Conservation (phyloP, 2,113 vertebrate species). For the Numida meleagris region DNA sequence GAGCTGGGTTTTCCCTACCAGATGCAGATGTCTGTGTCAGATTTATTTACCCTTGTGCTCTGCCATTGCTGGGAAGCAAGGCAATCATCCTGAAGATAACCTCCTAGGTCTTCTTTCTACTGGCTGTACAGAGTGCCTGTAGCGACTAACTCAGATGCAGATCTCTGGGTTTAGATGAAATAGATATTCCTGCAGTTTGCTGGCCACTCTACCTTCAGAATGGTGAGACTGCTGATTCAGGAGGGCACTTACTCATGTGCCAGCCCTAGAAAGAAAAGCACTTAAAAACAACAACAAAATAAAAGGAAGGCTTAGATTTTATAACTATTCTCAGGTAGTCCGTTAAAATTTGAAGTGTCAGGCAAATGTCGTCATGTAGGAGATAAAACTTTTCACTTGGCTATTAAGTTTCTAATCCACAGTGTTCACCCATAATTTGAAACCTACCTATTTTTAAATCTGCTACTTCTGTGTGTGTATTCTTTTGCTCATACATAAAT, state of each 20-base stretch:
- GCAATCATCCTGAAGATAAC: background rate
- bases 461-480: background rate
- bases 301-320: background rate
- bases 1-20: background rate
- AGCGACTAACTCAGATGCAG: background rate
- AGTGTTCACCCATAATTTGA: background rate
- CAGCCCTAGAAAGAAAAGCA: background rate
- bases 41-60: background rate
- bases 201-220: background rate
- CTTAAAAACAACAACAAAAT: rapidly evolving
- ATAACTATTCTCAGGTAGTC: background rate
- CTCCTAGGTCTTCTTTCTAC: background rate
- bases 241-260: background rate
- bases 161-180: background rate
- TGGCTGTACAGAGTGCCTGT: rapidly evolving
- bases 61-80: background rate
- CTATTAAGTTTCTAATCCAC: background rate
- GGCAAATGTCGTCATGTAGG: background rate
- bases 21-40: background rate
- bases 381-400: background rate
- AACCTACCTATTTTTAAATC: background rate
- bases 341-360: background rate
- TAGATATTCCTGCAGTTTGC: background rate
- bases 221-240: background rate
- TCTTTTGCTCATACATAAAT: background rate